Conservation (phyloP, 2,888 invertebrate species). For the Hemistola chrysoprasaria region DNA sequence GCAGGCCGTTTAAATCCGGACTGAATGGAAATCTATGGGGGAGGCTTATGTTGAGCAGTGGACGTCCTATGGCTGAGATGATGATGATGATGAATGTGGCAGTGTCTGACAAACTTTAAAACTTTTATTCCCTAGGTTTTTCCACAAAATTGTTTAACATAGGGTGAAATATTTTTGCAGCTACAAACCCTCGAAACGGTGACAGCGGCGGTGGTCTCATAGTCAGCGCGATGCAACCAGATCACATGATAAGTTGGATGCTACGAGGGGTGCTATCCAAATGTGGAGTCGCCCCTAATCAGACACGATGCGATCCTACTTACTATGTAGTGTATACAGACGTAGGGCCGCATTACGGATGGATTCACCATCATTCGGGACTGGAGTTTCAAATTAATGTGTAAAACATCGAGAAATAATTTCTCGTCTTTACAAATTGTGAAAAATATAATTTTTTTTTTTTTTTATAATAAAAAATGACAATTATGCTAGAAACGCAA, state of each 20-base stretch:
- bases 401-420: constrained; percentile 7
- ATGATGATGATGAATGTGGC: too few species aligned
- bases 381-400: constrained; percentile 50
- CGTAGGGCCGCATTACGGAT: constrained; percentile 66
- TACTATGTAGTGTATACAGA: constrained; percentile 68
- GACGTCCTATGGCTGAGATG: too few species aligned
- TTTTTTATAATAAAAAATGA: too few species aligned
- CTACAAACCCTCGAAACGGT: constrained; percentile 83
- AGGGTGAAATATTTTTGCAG: constrained; percentile 48
- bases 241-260: constrained; percentile 65
- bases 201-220: constrained; percentile 85
- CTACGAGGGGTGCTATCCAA: constrained; percentile 69
- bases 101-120: too few species aligned
- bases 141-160: too few species aligned
- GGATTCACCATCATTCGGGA: constrained; percentile 66
- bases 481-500: too few species aligned
- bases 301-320: constrained; percentile 51
- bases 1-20: too few species aligned
- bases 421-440: too few species aligned
- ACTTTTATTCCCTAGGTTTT: too few species aligned
- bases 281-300: constrained; percentile 52
- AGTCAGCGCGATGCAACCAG: constrained; percentile 56
- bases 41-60: too few species aligned
- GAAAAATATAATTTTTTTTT: too few species aligned
- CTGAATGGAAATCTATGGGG: too few species aligned